Base-by-base conservation (phyloP, 23 tunicate genomes). In the Diplosoma virens region DNA sequence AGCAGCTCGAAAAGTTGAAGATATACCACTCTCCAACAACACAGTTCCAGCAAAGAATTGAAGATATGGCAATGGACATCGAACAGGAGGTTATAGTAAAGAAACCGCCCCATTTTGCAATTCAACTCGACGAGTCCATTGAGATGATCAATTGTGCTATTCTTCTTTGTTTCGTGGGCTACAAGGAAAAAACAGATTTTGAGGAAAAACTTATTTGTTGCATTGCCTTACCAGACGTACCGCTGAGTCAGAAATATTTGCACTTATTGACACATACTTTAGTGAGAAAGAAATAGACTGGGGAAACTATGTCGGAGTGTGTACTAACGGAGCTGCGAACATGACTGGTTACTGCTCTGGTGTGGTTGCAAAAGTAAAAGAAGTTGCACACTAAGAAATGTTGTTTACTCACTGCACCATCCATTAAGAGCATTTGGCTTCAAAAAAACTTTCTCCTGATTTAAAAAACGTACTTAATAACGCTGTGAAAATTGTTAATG, bases 301-400 rank as follows among this genome's bases (percentile, higher is more conserved):
- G 80, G 48, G 26, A 72, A 76, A 76, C 3, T 76, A 70, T 48
- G 47, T 76, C 47, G 70, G 71, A 47, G 70, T 76, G n/a, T 76
- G 81, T 58, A 76, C 81, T 47, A 68, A 75, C 20, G 50, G 80
- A 55, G 67, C 80, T 75, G 80, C 68, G 47, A 75, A 59, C 58
- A 75, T 58, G 80, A 75, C 67, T 46, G 80, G 80, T 17, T 75
- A 34, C 31, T 25, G 50, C 67, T 75, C 80, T 56, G 80, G 80
- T 58, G 80, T 58, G 47, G 67, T 33, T 75, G 80, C 80, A 56
- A 75, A 58, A 56, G 58, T 75, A 30, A 24, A 72, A 50, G 78
- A 47, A 72, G 60, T 72, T 29, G 36, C 33, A 3, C 60, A 72
- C 78, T 24, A 47, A 72, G 78, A 72, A 27, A 47, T 72, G 60